Percentiles rank a stretch among this genome's conserved stretches.
Conservation (phyloP, 2,888 invertebrate genomes). For the Pasiphila rectangulata region DNA sequence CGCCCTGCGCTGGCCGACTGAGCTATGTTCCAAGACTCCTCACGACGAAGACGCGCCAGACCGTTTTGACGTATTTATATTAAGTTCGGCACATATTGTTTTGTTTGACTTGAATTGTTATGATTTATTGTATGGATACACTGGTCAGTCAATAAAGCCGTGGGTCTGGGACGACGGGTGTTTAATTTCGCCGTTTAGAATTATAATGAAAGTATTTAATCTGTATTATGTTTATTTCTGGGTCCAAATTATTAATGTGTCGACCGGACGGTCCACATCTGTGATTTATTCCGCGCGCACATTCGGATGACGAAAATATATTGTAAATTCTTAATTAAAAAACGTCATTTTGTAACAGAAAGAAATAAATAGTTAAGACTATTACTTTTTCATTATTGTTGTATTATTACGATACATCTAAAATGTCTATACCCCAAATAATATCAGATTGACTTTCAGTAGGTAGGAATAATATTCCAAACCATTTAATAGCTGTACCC, state of each 20-base stretch:
- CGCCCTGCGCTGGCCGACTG: conserved; percentile 66
- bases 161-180: conserved; percentile 78
- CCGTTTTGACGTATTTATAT: conserved; percentile 73
- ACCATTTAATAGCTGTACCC: too few species aligned
- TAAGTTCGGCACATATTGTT: conserved; percentile 78
- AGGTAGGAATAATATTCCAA: too few species aligned
- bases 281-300: conserved; percentile 52
- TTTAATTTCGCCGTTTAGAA: conserved; percentile 67
- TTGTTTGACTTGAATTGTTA: conserved; percentile 80
- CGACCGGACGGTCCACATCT: conserved; percentile 52
- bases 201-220: conserved; percentile 36
- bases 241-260: conserved; percentile 62
- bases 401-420: conserved; percentile 50
- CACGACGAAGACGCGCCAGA: conserved; percentile 64
- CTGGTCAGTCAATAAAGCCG: conserved; percentile 81
- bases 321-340: conserved; percentile 68
- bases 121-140: conserved; percentile 80
- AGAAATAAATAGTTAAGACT: conserved; percentile 78
- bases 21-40: conserved; percentile 51
- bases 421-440: conserved; percentile 4
- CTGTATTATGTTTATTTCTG: conserved; percentile 66
- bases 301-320: conserved; percentile 53
- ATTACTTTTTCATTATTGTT: conserved; percentile 65
- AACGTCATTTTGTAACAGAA: conserved; percentile 76
- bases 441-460: too few species aligned